Conservation (phyloP, 2,797 vertebrate genomes). For the Craterocephalus amniculus region DNA sequence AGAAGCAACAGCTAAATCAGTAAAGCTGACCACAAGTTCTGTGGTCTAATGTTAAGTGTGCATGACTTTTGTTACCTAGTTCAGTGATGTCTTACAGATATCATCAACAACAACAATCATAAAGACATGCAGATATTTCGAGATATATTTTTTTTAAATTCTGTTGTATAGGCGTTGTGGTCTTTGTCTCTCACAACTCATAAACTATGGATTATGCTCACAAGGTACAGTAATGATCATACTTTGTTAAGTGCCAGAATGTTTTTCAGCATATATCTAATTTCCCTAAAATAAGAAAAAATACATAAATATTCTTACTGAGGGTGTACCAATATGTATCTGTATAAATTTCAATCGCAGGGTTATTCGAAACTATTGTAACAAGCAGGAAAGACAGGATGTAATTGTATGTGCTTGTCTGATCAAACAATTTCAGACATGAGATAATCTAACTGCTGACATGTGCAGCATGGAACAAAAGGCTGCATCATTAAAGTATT, state of each 20-base stretch:
- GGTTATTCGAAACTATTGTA: slow-evolving; percentile 1
- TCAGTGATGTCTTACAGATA: not conserved
- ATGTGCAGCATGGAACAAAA: not conserved
- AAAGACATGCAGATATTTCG: not conserved
- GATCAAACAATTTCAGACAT: not conserved
- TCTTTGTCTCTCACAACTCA: not conserved
- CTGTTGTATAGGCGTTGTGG: not conserved
- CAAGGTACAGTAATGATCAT: not conserved
- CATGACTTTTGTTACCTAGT: not conserved
- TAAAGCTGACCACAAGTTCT: not conserved
- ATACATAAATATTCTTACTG: not conserved
- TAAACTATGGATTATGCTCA: not conserved
- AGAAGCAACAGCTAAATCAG: slow-evolving; percentile 14
- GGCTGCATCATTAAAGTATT: not conserved
- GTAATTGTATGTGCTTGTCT: not conserved
- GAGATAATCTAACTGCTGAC: not conserved
- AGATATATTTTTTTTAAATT: too few relatives aligned
- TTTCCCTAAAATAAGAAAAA: not conserved
- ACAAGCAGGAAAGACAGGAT: not conserved
- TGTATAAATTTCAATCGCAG: not conserved
- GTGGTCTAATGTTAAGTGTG: not conserved
- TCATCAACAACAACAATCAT: not conserved
- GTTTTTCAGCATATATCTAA: slow-evolving; percentile 9
- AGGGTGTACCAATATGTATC: slow-evolving; percentile 9
- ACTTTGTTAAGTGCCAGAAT: slow-evolving; percentile 7